These are phyloP conservation scores for Gisinianus flammeolus DNA, from an alignment of 2,888 invertebrate species.

Conservation along the genomic window DNA sequence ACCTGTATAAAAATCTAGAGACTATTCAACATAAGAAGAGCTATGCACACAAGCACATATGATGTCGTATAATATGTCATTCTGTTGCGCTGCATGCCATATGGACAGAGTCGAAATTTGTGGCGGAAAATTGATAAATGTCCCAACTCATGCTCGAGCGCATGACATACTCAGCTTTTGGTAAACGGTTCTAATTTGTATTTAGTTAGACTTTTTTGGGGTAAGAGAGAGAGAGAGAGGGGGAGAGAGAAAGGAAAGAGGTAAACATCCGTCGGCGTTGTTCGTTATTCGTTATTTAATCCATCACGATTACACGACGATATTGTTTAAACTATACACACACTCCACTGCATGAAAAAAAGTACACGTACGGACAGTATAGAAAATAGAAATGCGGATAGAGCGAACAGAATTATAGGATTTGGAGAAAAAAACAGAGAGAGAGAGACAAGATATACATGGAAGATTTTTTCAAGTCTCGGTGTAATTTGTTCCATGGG, in stretches of 20 bases:
- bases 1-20: too few species aligned
- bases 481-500: slow-evolving; percentile 44
- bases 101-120: neutral
- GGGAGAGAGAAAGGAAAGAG: neutral
- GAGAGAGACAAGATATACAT: too few species aligned
- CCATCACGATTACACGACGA: slow-evolving; percentile 13
- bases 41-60: too few species aligned
- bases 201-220: neutral
- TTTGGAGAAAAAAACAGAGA: too few species aligned
- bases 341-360: neutral
- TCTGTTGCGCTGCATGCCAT: too few species aligned
- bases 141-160: slow-evolving; percentile 1
- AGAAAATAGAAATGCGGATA: neutral
- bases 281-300: slow-evolving; percentile 5
- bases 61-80: too few species aligned
- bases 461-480: too few species aligned
- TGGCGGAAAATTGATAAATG: neutral
- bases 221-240: neutral
- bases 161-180: neutral
- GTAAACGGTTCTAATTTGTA: slow-evolving; percentile 1
- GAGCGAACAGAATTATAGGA: too few species aligned
- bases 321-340: slow-evolving; percentile 6
- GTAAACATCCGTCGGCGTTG: slow-evolving; percentile 2
- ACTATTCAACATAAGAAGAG: too few species aligned
- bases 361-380: neutral